Evolutionary conservation across 2,888 invertebrate genomes (phyloP).

Genomic region (Tachina grossa): DNA sequence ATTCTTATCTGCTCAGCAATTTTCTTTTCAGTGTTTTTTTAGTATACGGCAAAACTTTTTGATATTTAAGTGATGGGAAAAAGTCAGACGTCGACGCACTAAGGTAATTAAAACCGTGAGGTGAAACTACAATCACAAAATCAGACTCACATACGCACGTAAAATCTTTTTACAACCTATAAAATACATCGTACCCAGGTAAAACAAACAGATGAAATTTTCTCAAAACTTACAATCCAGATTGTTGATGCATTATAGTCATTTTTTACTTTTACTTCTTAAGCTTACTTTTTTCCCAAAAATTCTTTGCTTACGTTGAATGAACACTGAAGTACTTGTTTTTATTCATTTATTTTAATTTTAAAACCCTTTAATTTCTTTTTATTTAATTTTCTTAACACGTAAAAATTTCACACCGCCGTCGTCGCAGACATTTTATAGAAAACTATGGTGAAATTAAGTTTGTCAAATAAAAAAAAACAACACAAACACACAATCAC

Average conservation of each 20-base stretch:
- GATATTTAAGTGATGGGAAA: constrained; percentile 39
- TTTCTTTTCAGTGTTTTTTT: constrained; percentile 44
- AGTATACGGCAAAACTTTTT: constrained; percentile 64
- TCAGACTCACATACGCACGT: constrained; percentile 42
- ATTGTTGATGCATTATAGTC: neutral
- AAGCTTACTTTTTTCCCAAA: constrained; percentile 13
- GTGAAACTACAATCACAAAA: constrained; percentile 60
- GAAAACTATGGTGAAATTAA: constrained; percentile 70
- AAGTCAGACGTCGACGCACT: constrained; percentile 70
- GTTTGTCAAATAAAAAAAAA: constrained; percentile 48
- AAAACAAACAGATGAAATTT: constrained; percentile 44
- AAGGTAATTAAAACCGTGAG: constrained; percentile 68
- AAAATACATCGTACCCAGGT: constrained; percentile 36
- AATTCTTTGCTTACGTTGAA: neutral
- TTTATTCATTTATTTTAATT: constrained; percentile 13
- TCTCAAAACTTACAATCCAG: constrained; percentile 39
- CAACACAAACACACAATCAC: constrained; percentile 46
- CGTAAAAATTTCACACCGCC: constrained; percentile 55
- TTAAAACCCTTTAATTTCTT: neutral
- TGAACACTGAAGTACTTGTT: neutral
- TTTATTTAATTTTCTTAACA: constrained; percentile 28
- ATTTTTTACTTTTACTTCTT: neutral
- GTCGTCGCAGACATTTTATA: constrained; percentile 64
- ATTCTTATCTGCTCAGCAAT: neutral
- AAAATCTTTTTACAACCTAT: constrained; percentile 26